Conservation (phyloP, 2,113 vertebrate genomes). For the Typhlomys cinereus region DNA sequence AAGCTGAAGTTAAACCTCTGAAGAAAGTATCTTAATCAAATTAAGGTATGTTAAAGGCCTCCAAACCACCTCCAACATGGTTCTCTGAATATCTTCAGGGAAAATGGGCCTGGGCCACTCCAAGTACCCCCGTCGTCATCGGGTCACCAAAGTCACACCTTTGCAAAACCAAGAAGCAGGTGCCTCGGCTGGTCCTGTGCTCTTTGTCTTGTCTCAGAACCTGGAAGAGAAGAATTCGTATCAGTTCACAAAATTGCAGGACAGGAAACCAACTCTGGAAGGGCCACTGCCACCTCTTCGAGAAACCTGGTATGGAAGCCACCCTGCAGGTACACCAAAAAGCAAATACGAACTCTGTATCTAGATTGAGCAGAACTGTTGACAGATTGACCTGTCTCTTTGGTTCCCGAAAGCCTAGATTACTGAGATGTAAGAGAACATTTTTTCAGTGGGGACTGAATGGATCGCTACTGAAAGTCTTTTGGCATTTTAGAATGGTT, state of each 20-base stretch:
- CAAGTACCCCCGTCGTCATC: conserved; percentile 72
- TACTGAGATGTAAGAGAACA: background rate
- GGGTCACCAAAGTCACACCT: conserved; percentile 84
- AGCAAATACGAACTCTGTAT: background rate
- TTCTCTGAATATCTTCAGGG: background rate
- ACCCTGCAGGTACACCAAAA: conserved; percentile 80
- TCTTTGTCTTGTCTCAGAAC: rapidly evolving
- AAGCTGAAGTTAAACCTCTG: background rate
- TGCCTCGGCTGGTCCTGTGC: rapidly evolving
- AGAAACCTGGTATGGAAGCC: conserved; percentile 75
- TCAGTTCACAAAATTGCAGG: rapidly evolving
- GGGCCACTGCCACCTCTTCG: conserved; percentile 83
- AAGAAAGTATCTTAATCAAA: background rate
- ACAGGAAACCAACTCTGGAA: background rate
- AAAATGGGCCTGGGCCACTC: conserved; percentile 84
- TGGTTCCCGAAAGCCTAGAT: conserved; percentile 9
- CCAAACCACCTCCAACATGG: rapidly evolving
- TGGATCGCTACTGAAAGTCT: background rate
- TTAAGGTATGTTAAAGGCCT: background rate
- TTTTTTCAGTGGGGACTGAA: background rate
- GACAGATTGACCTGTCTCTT: background rate
- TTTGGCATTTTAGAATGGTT: background rate
- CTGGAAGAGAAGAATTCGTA: background rate
- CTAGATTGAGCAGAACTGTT: background rate
- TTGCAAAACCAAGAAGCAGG: background rate